A percentile compares a stretch with the other conserved stretches of the same genome.
Conservation (phyloP, 2,797 vertebrate species). For the Tragopan temminckii region DNA sequence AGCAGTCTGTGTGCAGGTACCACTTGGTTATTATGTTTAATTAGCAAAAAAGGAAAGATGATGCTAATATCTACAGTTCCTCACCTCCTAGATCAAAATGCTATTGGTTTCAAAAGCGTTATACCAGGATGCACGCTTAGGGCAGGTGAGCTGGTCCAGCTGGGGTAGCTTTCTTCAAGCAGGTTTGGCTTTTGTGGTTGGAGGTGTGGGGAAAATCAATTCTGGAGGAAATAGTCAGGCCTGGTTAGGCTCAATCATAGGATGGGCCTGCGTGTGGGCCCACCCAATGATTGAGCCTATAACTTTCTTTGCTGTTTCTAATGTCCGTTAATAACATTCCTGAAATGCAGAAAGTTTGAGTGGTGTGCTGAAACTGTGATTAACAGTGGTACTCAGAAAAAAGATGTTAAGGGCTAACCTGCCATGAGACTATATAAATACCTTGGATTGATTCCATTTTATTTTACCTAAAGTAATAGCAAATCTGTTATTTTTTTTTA, state of each 20-base stretch:
- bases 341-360: not conserved
- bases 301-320: not conserved
- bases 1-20: not conserved
- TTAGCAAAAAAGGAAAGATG: not conserved
- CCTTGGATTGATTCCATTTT: not conserved
- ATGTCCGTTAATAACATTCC: not conserved
- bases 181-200: not conserved
- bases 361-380: not conserved
- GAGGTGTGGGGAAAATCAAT: accelerated
- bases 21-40: not conserved
- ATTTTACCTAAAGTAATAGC: not conserved
- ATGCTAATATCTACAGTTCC: not conserved
- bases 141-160: not conserved
- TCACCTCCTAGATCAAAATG: not conserved
- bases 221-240: not conserved
- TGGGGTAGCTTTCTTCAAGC: not conserved
- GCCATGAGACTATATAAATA: not conserved
- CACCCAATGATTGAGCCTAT: not conserved
- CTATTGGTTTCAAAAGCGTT: not conserved
- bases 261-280: not conserved
- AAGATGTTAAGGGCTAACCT: not conserved
- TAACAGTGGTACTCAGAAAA: accelerated
- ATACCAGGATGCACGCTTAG: not conserved
- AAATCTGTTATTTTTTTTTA: not conserved
- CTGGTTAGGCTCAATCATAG: not conserved